Evolutionary conservation across 2,113 vertebrate species (phyloP).

Genomic region (Lathamus discolor): DNA sequence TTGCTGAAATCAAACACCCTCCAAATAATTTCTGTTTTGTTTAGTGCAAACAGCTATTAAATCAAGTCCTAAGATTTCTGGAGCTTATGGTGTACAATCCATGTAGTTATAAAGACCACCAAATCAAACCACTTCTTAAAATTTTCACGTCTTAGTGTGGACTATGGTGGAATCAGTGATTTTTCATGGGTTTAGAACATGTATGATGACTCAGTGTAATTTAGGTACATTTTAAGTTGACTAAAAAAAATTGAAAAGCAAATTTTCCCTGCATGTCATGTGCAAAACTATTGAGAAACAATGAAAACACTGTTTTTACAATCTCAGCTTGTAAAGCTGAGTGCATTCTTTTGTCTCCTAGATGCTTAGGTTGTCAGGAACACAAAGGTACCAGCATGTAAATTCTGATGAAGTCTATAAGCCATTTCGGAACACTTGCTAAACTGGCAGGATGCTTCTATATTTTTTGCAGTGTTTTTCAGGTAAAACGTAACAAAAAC

Average conservation of each 20-base stretch:
- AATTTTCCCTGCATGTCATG: not conserved
- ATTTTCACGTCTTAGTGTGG: not conserved
- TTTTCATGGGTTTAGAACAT: not conserved
- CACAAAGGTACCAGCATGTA: not conserved
- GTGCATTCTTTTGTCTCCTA: not conserved
- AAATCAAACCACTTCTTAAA: not conserved
- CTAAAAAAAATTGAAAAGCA: not conserved
- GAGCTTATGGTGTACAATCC: not conserved
- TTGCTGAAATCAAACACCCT: not conserved
- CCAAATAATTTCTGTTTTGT: not conserved
- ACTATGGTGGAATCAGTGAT: not conserved
- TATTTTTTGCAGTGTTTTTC: not conserved
- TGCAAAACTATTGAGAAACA: not conserved
- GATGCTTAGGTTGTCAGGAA: not conserved
- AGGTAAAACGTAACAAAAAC: not conserved
- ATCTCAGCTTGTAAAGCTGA: not conserved
- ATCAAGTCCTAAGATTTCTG: not conserved
- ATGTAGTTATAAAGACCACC: accelerated
- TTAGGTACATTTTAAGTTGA: not conserved
- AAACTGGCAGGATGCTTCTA: not conserved
- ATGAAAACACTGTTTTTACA: not conserved
- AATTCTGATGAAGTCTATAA: not conserved
- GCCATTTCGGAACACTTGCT: not conserved
- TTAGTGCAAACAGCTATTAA: not conserved
- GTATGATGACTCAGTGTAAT: not conserved